These are phyloP conservation scores for Rhea americana DNA, from an alignment of 2,113 vertebrate genomes.

Conservation along the genomic window DNA sequence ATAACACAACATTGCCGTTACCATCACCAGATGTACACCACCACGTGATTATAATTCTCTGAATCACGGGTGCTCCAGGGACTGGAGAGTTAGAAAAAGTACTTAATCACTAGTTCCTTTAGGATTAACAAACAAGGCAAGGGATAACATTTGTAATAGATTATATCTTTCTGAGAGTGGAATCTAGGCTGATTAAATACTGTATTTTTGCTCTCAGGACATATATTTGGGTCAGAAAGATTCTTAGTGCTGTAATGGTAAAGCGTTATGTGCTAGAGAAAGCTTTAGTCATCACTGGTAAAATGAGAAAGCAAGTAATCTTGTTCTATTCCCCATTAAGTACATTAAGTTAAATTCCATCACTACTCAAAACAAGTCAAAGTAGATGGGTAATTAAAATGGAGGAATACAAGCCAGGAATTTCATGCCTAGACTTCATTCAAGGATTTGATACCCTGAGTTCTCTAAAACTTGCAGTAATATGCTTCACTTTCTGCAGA, in stretches of 20 bases:
- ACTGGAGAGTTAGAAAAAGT: background rate
- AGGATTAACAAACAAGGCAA: background rate
- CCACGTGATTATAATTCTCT: background rate
- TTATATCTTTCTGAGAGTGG: constrained; percentile 16
- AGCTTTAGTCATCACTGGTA: background rate
- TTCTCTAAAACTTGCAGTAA: background rate
- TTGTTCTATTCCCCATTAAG: accelerated
- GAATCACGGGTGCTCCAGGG: background rate
- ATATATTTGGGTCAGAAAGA: constrained; percentile 32
- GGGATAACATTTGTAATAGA: background rate
- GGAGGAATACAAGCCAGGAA: background rate
- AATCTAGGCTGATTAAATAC: constrained; percentile 24
- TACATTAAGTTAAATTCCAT: background rate
- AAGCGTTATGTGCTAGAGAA: background rate
- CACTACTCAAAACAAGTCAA: background rate
- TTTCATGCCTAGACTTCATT: accelerated
- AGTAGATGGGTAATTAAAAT: background rate
- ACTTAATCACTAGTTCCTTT: background rate
- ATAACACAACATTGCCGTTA: background rate
- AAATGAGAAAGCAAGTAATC: background rate
- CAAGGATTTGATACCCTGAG: background rate
- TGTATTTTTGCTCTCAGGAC: background rate
- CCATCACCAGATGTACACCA: background rate
- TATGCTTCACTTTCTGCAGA: background rate
- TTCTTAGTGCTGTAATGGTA: background rate